Base-by-base conservation (phyloP, 2,113 vertebrate genomes). In the Lynx canadensis region DNA sequence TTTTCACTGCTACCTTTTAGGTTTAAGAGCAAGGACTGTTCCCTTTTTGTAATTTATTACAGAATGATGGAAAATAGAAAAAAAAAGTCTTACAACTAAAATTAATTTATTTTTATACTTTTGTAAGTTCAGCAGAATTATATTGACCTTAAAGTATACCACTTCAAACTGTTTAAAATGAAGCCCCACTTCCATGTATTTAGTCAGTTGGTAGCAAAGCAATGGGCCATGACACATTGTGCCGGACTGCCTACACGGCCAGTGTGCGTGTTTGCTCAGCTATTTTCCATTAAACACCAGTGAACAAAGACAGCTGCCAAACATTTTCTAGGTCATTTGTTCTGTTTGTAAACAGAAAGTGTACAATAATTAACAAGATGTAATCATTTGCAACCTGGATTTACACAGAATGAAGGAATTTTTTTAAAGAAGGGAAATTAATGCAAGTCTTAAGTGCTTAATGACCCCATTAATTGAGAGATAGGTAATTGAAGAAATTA, bases 401-500 rank as follows among this genome's bases (percentile, higher is more conserved):
- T 97, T 97, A 97, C 68, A 41, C 84, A 85, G 94, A 97, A 92
- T 66, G 76, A 97, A 94, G 95, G 41, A 94, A 94, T 36, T 94
- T 29, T 27, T 50, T 65, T 87, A 36, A 60, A 88, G 48, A 31
- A 84, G 76, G 71, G 66, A 97, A 95, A 92, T 96, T 66, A 97
- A 98, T 78, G 65, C 76, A 95, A 52, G 52, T 71, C 92, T 90
- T 90, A 92, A 95, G 90, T 96, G 97, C 66, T 96, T 97, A 98
- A 97, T 97, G 90, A 97, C 87, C 90, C 93, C 83, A 96, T 96
- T 97, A 97, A 97, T 97, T 90, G 89, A 96, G 79, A 98, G 84
- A n/a, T 45, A 78, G 73, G 65, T 95, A 91, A 96, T 76, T 97
- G 71, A 85, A 91, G 93, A 97, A 97, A 96, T 97, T 91, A 96